A percentile compares a stretch with the other conserved stretches of the same genome.
Evolutionary conservation across 2,888 invertebrate species (phyloP).

Genomic region (Zygogramma bicolorata): DNA sequence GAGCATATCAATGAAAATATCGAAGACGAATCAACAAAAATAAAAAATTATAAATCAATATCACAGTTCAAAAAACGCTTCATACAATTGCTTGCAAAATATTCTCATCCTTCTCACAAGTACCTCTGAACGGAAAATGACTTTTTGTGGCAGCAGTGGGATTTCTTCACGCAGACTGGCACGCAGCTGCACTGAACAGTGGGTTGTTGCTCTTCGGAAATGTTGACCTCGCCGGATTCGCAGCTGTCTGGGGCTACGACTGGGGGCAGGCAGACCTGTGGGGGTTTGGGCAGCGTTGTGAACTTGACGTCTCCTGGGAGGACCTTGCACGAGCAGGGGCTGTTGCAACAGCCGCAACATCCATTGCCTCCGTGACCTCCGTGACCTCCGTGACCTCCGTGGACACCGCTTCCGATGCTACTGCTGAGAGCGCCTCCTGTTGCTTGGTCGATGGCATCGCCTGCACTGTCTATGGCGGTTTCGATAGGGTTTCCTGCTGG

Average conservation of each 20-base stretch:
- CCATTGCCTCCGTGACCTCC: not conserved
- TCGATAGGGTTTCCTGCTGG: conserved; percentile 18
- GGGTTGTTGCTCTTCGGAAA: conserved; percentile 21
- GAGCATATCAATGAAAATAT: not conserved
- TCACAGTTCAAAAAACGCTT: not conserved
- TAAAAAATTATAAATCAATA: conserved; percentile 1
- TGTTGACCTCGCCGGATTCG: conserved; percentile 34
- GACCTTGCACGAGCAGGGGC: conserved; percentile 38
- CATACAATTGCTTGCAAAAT: conserved; percentile 35
- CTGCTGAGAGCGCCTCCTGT: too few species aligned
- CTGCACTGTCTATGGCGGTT: not conserved
- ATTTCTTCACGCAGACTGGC: conserved; percentile 25
- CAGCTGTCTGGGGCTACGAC: conserved; percentile 33
- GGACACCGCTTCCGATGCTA: not conserved
- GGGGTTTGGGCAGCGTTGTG: conserved; percentile 47
- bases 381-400: not conserved
- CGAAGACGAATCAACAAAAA: not conserved
- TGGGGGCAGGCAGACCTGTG: conserved; percentile 33
- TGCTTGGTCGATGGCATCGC: not conserved
- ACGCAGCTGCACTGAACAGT: conserved; percentile 23
- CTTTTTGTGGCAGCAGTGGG: conserved; percentile 26
- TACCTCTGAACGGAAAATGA: conserved; percentile 22
- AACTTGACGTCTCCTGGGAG: conserved; percentile 55
- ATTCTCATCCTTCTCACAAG: not conserved
- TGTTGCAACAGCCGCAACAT: conserved; percentile 20